phyloP scores from a whole-genome alignment of 1,140 invertebrate genomes.

The Papilio helenus region DNA sequence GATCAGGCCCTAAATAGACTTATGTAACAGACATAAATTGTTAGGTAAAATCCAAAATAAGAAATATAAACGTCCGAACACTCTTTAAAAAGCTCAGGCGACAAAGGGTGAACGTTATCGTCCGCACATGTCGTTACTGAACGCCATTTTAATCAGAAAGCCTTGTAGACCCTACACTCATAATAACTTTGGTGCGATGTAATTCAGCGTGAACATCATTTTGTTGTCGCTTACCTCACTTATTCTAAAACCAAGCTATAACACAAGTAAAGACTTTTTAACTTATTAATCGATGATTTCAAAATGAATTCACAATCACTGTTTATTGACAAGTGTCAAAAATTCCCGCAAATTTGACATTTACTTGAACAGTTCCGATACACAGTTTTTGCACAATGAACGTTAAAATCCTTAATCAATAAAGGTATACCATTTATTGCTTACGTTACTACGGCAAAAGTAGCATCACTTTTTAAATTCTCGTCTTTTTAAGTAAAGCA shows the following conservation, averaged over 20 bases:
- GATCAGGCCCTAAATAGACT: conserved; percentile 61
- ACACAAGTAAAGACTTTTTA: conserved; percentile 50
- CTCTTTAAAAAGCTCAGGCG: conserved; percentile 61
- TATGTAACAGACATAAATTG: conserved; percentile 63
- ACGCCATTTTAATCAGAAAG: conserved; percentile 76
- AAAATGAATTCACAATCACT: conserved; percentile 64
- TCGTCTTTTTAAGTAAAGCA: not conserved
- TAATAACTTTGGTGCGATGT: conserved; percentile 55
- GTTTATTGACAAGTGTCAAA: conserved; percentile 82
- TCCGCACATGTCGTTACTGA: conserved; percentile 77
- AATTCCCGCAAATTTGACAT: conserved; percentile 80
- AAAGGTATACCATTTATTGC: not conserved
- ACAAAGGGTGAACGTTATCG: conserved; percentile 74
- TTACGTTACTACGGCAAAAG: no score
- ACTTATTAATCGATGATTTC: conserved; percentile 55
- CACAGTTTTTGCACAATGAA: not conserved
- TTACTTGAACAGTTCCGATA: conserved; percentile 47
- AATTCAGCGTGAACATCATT: conserved; percentile 62
- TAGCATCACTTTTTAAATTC: no score
- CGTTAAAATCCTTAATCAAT: not conserved
- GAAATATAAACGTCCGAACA: conserved; percentile 51
- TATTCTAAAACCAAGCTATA: conserved; percentile 50
- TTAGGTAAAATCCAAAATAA: conserved; percentile 55
- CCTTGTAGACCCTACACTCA: conserved; percentile 56
- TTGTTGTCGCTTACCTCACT: conserved; percentile 58